These are phyloP conservation scores for Gymnothorax reevesii DNA, from an alignment of 2,797 vertebrate species.

Conservation along the genomic window DNA sequence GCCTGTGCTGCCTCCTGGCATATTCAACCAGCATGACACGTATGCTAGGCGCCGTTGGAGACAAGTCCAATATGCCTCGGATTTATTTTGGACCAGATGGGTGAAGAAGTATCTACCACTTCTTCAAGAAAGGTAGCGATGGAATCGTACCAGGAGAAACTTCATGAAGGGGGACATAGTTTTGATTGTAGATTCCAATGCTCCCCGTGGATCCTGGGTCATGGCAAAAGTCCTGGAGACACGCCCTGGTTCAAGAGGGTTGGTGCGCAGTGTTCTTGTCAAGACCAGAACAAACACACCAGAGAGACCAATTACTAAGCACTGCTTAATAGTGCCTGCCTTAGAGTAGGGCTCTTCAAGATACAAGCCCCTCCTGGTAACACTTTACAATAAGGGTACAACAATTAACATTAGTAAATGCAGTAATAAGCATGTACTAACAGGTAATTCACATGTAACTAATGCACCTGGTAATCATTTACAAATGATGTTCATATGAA, in stretches of 20 bases:
- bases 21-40: too few relatives aligned
- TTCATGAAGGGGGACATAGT: neutral
- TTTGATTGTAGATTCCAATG: neutral
- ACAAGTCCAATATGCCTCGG: slow-evolving; percentile 22
- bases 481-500: too few relatives aligned
- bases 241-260: neutral
- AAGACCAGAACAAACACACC: neutral
- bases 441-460: too few relatives aligned
- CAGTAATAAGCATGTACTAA: too few relatives aligned
- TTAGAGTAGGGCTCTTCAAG: too few relatives aligned
- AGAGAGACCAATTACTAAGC: neutral
- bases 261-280: neutral
- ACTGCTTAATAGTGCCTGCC: neutral
- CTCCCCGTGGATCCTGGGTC: too few relatives aligned
- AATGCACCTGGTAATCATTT: too few relatives aligned
- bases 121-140: slow-evolving; percentile 1
- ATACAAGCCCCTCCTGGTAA: too few relatives aligned
- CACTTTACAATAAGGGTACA: too few relatives aligned
- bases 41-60: neutral
- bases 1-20: too few relatives aligned
- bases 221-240: too few relatives aligned
- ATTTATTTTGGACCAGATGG: slow-evolving; percentile 19
- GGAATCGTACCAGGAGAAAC: neutral
- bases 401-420: too few relatives aligned
- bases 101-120: slow-evolving; percentile 11